Evolutionary conservation across 2,113 vertebrate species (phyloP), one percentile per base, ranked within the genome.

Genomic region (Hypanus sabinus): DNA sequence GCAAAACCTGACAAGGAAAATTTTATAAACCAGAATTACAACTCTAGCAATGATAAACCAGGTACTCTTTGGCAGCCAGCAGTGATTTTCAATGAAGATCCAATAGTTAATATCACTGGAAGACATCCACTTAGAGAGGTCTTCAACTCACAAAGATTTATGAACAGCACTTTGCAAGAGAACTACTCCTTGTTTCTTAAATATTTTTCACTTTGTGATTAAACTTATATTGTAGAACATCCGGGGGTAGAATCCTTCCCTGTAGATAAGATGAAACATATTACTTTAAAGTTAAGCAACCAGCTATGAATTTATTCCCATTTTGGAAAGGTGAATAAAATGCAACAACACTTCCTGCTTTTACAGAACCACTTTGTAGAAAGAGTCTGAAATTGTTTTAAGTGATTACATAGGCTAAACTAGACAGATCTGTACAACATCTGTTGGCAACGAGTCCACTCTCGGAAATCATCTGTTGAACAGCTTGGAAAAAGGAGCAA

Each of bases 391-490:
- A 46, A 16, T 88, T 70, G 65, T 18, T 93, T 71, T 71, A 33
- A 46, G 68, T 93, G 46, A 73, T 36, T 92, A 71, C 12, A 73
- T 46, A 12, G 68, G 24, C 11, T 24, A 73, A 71, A 93, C 36
- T 73, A 88, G 20, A 73, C 16, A 73, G 36, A 7, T 93, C 90
- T 73, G 90, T 73, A 46, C 68, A 73, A 93, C 90, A 93, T 93
- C 68, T 93, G 68, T 93, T 70, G 90, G 68, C 68, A 73, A 46
- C 24, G 36, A 27, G 30, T 68, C n/a, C 55, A 90, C 16, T 73
- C 65, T 71, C 90, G 46, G 38, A 46, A 46, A 73, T 73, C 68
- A 92, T 92, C 90, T 92, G 90, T 22, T 70, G 65, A 92, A 70
- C 90, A 73, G 90, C 90, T 92, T 71, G 70, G 90, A 36, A 71